Evolutionary conservation across 2,113 vertebrate genomes (phyloP).

Genomic region (Tylochromis polylepis): DNA sequence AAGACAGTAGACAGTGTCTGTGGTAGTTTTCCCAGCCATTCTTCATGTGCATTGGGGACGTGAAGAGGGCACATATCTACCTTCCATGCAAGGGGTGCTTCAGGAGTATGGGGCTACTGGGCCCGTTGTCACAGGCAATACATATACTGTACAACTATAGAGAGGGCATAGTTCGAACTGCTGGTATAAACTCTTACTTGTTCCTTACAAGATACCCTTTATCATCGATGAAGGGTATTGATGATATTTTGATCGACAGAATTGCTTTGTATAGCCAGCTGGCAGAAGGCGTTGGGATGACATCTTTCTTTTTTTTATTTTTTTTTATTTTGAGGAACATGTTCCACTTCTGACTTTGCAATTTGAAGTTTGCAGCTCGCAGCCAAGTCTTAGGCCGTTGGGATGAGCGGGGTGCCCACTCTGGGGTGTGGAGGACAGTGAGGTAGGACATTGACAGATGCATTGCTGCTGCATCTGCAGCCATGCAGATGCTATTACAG

Average conservation of each 20-base stretch:
- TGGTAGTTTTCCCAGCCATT: neutral
- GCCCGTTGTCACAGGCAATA: neutral
- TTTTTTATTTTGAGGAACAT: neutral
- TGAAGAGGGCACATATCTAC: neutral
- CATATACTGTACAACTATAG: neutral
- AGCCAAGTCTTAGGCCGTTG: neutral
- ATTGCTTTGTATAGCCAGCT: neutral
- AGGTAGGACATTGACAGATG: neutral
- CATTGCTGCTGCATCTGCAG: neutral
- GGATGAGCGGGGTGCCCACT: neutral
- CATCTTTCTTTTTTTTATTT: rapidly evolving
- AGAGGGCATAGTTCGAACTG: neutral
- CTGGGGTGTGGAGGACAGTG: neutral
- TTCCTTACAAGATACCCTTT: neutral
- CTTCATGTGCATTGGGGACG: neutral
- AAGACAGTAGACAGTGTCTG: neutral
- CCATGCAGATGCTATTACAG: neutral
- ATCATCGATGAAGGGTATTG: no score
- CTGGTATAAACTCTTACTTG: neutral
- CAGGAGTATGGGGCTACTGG: neutral
- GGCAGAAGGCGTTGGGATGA: neutral
- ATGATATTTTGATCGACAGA: neutral
- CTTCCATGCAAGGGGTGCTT: neutral
- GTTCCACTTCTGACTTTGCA: no score
- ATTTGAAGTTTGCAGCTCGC: no score